phyloP scores from a whole-genome alignment of 2,797 vertebrate species.

The Vireo griseus region DNA sequence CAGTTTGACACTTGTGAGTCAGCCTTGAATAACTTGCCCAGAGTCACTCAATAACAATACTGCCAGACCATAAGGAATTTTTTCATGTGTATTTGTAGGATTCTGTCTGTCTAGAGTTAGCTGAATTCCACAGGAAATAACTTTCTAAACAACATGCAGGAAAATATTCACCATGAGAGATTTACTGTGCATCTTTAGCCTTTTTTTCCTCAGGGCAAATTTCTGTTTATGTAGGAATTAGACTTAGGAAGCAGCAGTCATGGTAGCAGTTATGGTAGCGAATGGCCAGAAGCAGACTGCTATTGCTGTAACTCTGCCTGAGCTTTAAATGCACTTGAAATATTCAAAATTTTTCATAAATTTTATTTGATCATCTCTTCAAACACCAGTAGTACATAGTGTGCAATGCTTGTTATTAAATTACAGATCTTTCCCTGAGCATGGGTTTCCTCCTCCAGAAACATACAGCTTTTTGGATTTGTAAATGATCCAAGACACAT shows the following conservation, averaged over 20 bases:
- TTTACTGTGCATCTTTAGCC: not conserved
- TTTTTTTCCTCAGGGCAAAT: not conserved
- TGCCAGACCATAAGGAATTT: not conserved
- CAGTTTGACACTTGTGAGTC: not conserved
- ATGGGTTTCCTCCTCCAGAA: not conserved
- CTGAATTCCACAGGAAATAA: constrained; percentile 24
- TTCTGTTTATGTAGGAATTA: not conserved
- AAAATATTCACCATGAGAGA: not conserved
- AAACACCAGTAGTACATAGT: not conserved
- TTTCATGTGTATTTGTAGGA: not conserved
- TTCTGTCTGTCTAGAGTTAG: not conserved
- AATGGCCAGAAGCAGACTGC: constrained; percentile 11
- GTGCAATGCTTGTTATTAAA: constrained; percentile 6
- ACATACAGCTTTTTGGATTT: not conserved
- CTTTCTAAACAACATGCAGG: not conserved
- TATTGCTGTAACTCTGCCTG: not conserved
- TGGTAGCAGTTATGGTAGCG: not conserved
- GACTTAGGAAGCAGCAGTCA: not conserved
- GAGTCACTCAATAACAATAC: not conserved
- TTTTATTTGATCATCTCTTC: constrained; percentile 8
- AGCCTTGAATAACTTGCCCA: not conserved
- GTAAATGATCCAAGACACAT: not conserved
- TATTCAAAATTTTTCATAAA: constrained; percentile 16
- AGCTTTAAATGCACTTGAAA: constrained; percentile 22
- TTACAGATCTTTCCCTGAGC: not conserved